Percentiles rank a stretch among this genome's conserved stretches.
Conservation (phyloP, 2,888 invertebrate genomes). For the Cryptocheilus praepositus region DNA sequence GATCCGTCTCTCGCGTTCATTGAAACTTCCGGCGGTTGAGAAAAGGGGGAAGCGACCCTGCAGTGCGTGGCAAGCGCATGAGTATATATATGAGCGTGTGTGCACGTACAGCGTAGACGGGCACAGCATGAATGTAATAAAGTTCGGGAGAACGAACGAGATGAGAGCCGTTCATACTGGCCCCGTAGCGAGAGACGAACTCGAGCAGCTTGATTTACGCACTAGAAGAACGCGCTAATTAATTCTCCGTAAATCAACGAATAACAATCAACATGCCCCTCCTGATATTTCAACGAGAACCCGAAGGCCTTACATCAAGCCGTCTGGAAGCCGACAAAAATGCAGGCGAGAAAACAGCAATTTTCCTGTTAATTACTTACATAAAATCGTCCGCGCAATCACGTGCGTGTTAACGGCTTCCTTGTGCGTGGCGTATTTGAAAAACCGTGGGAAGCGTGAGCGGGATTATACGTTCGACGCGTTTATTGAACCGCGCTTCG, state of each 20-base stretch:
- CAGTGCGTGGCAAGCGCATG: slow-evolving; percentile 31
- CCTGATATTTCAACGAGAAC: neutral
- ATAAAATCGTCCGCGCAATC: too few species aligned
- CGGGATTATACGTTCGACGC: too few species aligned
- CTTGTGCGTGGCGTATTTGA: too few species aligned
- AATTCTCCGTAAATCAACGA: slow-evolving; percentile 10
- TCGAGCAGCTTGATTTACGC: slow-evolving; percentile 19
- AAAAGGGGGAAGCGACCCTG: slow-evolving; percentile 52
- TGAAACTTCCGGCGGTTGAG: slow-evolving; percentile 67
- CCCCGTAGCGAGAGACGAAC: slow-evolving; percentile 9
- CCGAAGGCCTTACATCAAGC: too few species aligned
- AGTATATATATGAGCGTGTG: neutral
- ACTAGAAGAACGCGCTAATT: slow-evolving; percentile 19
- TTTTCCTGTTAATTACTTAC: too few species aligned
- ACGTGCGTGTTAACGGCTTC: too few species aligned
- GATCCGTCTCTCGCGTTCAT: slow-evolving; percentile 65
- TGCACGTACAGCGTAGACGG: slow-evolving; percentile 16
- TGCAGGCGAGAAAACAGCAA: too few species aligned
- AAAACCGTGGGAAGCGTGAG: too few species aligned
- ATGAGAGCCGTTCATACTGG: slow-evolving; percentile 21
- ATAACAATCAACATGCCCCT: neutral
- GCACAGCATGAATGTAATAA: slow-evolving; percentile 36
- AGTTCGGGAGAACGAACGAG: slow-evolving; percentile 38
- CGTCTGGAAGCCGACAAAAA: too few species aligned
- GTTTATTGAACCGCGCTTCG: too few species aligned